These are phyloP conservation scores for Arrhamphus sclerolepis DNA, from an alignment of 2,797 vertebrate species.

Conservation along the genomic window DNA sequence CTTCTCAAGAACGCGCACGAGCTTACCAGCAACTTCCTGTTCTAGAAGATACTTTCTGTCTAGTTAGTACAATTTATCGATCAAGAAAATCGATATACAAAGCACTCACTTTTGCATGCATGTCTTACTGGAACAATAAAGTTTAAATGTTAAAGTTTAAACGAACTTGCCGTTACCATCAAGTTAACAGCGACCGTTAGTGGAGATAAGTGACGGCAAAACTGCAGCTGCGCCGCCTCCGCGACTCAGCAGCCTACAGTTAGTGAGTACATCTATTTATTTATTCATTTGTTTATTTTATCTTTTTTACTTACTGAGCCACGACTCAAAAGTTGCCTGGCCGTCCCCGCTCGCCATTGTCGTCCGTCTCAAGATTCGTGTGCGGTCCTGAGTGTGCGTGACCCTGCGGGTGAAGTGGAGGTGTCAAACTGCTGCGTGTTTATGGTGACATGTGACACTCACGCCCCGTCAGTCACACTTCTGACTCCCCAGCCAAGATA, in stretches of 20 bases:
- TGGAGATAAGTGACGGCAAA: neutral
- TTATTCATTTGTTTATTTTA: too few relatives aligned
- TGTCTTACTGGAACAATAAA: rapidly evolving
- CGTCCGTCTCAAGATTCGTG: neutral
- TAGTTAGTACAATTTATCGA: neutral
- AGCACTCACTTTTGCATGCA: rapidly evolving
- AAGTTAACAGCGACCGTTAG: neutral
- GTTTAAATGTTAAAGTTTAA: too few relatives aligned
- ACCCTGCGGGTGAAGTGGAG: constrained; percentile 14
- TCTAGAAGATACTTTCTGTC: constrained; percentile 19
- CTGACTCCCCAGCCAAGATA: constrained; percentile 20
- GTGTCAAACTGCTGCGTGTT: constrained; percentile 39
- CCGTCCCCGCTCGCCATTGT: constrained; percentile 71
- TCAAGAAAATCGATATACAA: neutral
- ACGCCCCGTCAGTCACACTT: constrained; percentile 49
- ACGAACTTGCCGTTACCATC: neutral
- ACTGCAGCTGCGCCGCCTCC: neutral
- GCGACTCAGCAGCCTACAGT: neutral
- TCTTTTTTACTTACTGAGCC: constrained; percentile 74
- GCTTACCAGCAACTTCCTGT: constrained; percentile 61
- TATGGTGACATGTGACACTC: constrained; percentile 71
- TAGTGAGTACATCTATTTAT: neutral
- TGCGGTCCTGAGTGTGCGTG: neutral
- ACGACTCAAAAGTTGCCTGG: constrained; percentile 62
- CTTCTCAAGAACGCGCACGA: constrained; percentile 19